phyloP scores from a whole-genome alignment of 2,113 vertebrate species.

The Heteronetta atricapilla region DNA sequence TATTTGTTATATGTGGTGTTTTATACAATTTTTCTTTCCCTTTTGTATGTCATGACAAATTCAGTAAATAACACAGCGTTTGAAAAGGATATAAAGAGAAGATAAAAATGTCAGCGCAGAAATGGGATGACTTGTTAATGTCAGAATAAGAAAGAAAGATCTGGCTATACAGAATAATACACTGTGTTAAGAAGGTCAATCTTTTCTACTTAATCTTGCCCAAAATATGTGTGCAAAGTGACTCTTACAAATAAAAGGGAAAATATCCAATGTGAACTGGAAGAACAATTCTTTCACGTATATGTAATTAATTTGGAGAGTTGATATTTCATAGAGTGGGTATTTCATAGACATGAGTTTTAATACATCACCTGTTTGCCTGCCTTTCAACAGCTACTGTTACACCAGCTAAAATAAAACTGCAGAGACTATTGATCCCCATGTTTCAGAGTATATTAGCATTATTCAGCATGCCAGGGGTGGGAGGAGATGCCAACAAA shows the following conservation, averaged over 20 bases:
- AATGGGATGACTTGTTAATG: not conserved
- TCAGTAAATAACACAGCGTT: not conserved
- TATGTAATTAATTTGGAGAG: not conserved
- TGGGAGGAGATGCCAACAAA: conserved; percentile 4
- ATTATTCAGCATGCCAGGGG: not conserved
- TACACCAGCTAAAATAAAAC: not conserved
- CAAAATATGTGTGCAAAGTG: not conserved
- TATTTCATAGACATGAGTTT: not conserved
- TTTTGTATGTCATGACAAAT: conserved; percentile 33
- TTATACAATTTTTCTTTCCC: not conserved
- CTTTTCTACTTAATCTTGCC: not conserved
- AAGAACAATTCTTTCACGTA: conserved; percentile 38
- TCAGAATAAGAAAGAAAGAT: not conserved
- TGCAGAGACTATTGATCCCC: not conserved
- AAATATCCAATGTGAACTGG: not conserved
- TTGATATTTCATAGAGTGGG: not conserved
- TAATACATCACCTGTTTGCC: conserved; percentile 18
- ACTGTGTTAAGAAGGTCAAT: not conserved
- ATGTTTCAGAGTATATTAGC: not conserved
- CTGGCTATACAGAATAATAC: not conserved
- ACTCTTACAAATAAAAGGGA: not conserved
- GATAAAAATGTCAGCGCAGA: conserved; percentile 27
- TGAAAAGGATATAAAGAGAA: conserved; percentile 3
- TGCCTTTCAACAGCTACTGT: not conserved
- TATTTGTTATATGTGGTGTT: not conserved